phyloP scores from a whole-genome alignment of 2,797 vertebrate species.

The Falco columbarius region DNA sequence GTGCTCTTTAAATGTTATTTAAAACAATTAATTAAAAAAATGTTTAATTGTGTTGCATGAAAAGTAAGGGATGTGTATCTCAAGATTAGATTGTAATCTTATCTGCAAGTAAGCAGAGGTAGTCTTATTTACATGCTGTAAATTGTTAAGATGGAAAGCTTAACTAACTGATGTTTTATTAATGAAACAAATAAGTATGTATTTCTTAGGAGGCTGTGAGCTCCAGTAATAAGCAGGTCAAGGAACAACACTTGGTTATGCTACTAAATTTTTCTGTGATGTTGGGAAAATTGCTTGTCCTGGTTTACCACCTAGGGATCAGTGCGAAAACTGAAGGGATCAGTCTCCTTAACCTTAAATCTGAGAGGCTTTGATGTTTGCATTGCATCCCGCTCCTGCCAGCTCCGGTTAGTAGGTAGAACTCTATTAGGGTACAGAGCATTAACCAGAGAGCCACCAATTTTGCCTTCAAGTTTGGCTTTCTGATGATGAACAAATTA shows the following conservation, averaged over 20 bases:
- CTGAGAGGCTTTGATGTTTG: neutral
- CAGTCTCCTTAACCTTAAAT: neutral
- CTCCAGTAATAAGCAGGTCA: neutral
- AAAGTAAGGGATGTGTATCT: constrained; percentile 11
- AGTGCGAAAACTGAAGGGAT: neutral
- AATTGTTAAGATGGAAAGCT: neutral
- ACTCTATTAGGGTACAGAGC: neutral
- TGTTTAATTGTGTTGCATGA: constrained; percentile 28
- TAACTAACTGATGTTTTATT: neutral
- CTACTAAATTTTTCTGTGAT: neutral
- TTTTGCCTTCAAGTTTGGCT: neutral
- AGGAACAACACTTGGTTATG: neutral
- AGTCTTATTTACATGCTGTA: constrained; percentile 11
- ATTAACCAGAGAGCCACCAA: neutral
- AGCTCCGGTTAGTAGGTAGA: neutral
- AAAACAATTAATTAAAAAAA: no score
- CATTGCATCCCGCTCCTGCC: neutral
- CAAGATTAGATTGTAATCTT: constrained; percentile 59
- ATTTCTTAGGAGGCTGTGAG: neutral
- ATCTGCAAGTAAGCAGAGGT: constrained; percentile 10
- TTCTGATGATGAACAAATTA: neutral
- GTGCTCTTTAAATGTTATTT: neutral
- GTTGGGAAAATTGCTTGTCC: neutral
- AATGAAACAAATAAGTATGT: neutral
- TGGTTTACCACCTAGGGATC: neutral